Evolutionary conservation across 1,140 invertebrate species (phyloP), one percentile per base, ranked within the genome.

Genomic region (Diploscapter pachys): DNA sequence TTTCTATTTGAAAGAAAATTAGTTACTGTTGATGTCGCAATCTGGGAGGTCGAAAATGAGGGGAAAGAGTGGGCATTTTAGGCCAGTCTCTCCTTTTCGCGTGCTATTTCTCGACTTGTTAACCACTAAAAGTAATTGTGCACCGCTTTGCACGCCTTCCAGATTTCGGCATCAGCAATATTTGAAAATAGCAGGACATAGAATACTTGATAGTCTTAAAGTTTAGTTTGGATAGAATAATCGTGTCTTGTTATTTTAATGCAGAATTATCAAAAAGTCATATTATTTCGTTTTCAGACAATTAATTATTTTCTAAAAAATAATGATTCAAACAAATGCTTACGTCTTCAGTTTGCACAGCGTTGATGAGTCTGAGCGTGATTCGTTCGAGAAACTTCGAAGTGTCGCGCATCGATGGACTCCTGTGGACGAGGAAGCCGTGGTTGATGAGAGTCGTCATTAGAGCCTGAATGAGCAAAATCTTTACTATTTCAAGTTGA

Each of bases 381-480:
- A 74, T 50, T 48, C 53, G 51, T 57, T 74, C 64, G 53, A 74
- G 66, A 65, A 74, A 74, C 11, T 51, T 49, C 48, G 73, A 56
- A 8, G 73, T 74, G 48, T 74, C 73, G 4, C 53, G 50, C 48
- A 56, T 65, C 55, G 55, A 53, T 9, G 54, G 6, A 56, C 73
- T 69, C 13, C 73, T 53, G 55, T 74, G 73, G 51, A 74, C 70
- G 4, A 74, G 56, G 56, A 66, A 74, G 13, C 73, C 73, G 11
- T 64, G 65, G 54, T 65, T 57, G 31, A 59, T 66, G 6, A 64
- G 13, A 5, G 73, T 74, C 2, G 73, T 66, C 55, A 67, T 59
- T 4, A 74, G 63, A 4, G 73, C 73, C 73, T 74, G n/a, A 50
- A 50, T 64, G 13, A 64, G 31, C 6, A 48, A 13, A 13, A 59